Percentiles rank a stretch among this genome's conserved stretches.
phyloP scores from a whole-genome alignment of 1,140 invertebrate species.

The Bombus difficillimus region DNA sequence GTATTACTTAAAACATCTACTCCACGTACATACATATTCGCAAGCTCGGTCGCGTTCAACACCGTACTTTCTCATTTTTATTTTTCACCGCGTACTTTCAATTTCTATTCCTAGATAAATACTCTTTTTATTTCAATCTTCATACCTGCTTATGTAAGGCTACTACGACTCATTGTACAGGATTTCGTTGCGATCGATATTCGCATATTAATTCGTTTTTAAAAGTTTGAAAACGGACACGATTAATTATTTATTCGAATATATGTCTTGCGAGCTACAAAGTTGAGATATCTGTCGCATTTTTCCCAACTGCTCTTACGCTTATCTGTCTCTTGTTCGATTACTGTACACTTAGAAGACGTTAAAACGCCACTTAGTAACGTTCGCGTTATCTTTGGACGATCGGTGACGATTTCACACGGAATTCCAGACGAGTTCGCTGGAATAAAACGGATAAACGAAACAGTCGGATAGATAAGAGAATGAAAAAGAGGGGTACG shows the following conservation, averaged over 20 bases:
- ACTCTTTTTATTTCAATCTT: neutral
- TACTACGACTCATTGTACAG: neutral
- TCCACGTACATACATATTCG: neutral
- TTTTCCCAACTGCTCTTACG: neutral
- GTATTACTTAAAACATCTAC: neutral
- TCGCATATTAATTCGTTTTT: neutral
- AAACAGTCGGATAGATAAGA: constrained; percentile 1
- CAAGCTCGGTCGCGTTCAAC: neutral
- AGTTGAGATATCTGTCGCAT: neutral
- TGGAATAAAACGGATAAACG: constrained; percentile 6
- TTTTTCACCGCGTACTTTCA: neutral
- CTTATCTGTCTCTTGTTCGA: neutral
- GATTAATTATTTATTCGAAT: neutral
- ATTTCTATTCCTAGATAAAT: neutral
- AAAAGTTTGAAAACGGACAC: neutral
- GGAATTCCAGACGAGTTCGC: neutral
- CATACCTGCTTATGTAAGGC: too few species aligned
- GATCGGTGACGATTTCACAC: neutral
- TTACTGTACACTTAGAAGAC: neutral
- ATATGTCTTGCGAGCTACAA: neutral
- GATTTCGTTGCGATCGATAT: neutral
- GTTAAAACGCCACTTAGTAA: too few species aligned
- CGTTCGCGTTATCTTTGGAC: neutral
- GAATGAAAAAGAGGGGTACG: neutral
- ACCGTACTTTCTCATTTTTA: constrained; percentile 4